Percentiles rank a stretch among this genome's conserved stretches.
Evolutionary conservation across 2,888 invertebrate species (phyloP).

Genomic region (Lordiphosa andalusiaca): DNA sequence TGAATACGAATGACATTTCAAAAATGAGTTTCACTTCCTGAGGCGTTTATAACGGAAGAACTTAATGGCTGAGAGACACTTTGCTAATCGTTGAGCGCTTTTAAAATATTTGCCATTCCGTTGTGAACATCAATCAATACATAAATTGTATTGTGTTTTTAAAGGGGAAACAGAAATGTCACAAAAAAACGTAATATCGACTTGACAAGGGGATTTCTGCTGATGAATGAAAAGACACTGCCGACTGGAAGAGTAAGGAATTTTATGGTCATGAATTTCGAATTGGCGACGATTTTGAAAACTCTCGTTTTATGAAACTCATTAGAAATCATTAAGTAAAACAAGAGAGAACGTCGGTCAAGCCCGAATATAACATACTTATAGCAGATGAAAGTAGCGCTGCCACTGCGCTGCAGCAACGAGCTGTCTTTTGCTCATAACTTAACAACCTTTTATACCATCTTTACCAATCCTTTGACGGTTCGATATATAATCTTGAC

Average conservation of each 20-base stretch:
- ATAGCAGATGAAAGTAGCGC: too few relatives aligned
- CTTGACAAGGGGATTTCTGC: conserved; percentile 5
- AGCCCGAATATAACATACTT: too few relatives aligned
- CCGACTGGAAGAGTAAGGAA: background rate
- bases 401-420: too few relatives aligned
- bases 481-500: too few relatives aligned
- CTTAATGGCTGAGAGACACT: conserved; percentile 21
- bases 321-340: too few relatives aligned
- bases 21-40: conserved; percentile 30
- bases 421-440: too few relatives aligned
- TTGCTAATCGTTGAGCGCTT: conserved; percentile 38
- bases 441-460: too few relatives aligned
- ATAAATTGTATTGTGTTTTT: conserved; percentile 14
- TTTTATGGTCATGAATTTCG: background rate
- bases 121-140: conserved; percentile 47
- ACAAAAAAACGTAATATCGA: conserved; percentile 12
- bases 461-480: too few relatives aligned
- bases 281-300: too few relatives aligned
- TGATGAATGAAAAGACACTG: background rate
- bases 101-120: conserved; percentile 46
- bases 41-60: conserved; percentile 12
- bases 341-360: too few relatives aligned
- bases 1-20: conserved; percentile 11
- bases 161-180: conserved; percentile 14
- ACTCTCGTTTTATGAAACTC: too few relatives aligned